These are phyloP conservation scores for Phyllotreta striolata DNA, from an alignment of 2,888 invertebrate genomes.

Conservation along the genomic window DNA sequence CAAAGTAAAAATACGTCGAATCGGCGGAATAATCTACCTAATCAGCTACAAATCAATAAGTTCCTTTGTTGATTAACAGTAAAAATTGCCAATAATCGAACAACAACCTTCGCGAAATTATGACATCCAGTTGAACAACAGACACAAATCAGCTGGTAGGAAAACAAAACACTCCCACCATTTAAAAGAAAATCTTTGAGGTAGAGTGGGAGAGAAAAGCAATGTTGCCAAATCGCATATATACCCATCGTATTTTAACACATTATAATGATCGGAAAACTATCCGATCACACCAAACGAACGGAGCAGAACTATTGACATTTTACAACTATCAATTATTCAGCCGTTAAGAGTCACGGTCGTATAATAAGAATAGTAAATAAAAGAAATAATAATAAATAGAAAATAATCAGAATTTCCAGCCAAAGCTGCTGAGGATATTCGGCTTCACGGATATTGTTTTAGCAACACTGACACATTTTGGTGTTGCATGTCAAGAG, in stretches of 20 bases:
- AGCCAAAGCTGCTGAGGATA: no score
- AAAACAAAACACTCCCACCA: constrained; percentile 39
- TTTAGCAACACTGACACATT: no score
- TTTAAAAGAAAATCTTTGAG: constrained; percentile 18
- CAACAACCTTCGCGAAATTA: constrained; percentile 46
- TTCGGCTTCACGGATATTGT: no score
- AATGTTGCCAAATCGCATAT: constrained; percentile 9
- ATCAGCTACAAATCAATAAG: constrained; percentile 18
- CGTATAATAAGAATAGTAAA: no score
- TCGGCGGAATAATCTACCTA: neutral
- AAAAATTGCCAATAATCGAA: constrained; percentile 33
- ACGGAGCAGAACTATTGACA: neutral
- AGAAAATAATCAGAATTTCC: no score
- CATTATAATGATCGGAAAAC: neutral
- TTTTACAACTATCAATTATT: no score
- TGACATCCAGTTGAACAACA: constrained; percentile 34
- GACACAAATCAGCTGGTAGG: constrained; percentile 58
- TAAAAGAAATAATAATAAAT: no score
- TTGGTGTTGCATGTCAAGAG: no score
- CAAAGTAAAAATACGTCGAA: constrained; percentile 13
- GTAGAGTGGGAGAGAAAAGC: constrained; percentile 1
- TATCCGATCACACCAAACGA: neutral
- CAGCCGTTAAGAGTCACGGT: no score
- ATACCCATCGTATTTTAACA: neutral
- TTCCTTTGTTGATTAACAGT: constrained; percentile 15